Evolutionary conservation across 2,113 vertebrate species (phyloP), one percentile per base, ranked within the genome.

Genomic region (Tupaia tana): DNA sequence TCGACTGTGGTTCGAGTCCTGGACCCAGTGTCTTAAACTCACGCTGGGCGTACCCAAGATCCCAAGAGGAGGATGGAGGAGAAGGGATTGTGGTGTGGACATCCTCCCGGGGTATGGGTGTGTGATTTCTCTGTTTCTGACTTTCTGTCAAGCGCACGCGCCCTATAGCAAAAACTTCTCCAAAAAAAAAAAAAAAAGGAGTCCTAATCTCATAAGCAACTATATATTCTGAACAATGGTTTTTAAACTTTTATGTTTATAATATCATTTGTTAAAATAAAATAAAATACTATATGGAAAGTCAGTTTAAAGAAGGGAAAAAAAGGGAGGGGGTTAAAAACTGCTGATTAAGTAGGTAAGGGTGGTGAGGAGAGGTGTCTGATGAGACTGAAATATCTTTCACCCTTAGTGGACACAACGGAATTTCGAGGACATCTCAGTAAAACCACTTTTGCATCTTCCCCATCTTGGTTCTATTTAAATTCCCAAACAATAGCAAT

Each of bases 261-360:
- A 25, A 18, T 75, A 8, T 77, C 9, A 52, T 84, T 74, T 89
- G 31, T 61, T 90, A 84, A 82, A 95, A 90, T 80, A 84, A 85
- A 95, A 87, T 78, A 73, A 79, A 25, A 58, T 13, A 70, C 27
- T 69, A 90, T 11, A 83, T 0, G n/a, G n/a, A 93, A 70, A 82
- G 14, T 7, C 22, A 58, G 19, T 6, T n/a, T 9, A 13, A 25
- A n/a, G 31, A 31, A 52, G 64, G 43, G 25, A 15, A 7, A 13
- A 64, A n/a, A n/a, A 11, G 29, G 63, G n/a, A n/a, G 10, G 58
- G 59, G n/a, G n/a, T 27, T 75, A 77, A 61, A 19, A 59, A 22
- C 7, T 4, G 43, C 1, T 52, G 43, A 86, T 3, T 69, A 75
- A 86, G 63, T n/a, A 9, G 18, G 20, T 43, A 43, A 43, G 27